phyloP scores from a whole-genome alignment of 2,888 invertebrate genomes.

The Aproaerema taeniolella region DNA sequence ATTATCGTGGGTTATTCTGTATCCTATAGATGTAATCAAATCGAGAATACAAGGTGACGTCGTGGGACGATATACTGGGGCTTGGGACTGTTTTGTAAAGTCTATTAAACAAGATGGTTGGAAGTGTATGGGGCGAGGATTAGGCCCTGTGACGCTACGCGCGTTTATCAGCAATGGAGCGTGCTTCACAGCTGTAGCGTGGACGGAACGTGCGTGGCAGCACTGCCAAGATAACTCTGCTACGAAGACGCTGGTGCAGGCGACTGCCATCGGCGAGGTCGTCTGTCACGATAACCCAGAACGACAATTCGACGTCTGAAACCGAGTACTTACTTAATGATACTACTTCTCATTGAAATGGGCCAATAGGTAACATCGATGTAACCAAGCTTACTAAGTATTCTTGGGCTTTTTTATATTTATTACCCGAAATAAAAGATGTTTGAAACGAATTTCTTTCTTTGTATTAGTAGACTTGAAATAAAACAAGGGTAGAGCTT shows the following conservation, averaged over 20 bases:
- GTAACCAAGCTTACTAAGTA: too few species aligned
- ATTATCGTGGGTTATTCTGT: constrained; percentile 89
- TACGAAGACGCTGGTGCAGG: constrained; percentile 35
- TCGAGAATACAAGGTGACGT: constrained; percentile 89
- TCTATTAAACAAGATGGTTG: constrained; percentile 84
- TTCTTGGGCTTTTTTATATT: too few species aligned
- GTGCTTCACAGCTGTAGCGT: constrained; percentile 91
- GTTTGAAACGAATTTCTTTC: too few species aligned
- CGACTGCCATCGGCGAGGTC: constrained; percentile 45
- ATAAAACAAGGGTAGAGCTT: constrained; percentile 35
- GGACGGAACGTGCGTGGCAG: constrained; percentile 81
- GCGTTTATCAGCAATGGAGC: constrained; percentile 97
- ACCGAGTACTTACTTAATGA: not conserved
- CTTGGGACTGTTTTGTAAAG: constrained; percentile 84
- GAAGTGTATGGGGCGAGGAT: constrained; percentile 83
- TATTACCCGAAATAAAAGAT: too few species aligned
- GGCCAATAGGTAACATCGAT: too few species aligned
- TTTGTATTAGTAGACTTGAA: too few species aligned
- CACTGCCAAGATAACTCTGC: constrained; percentile 37
- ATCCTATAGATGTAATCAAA: constrained; percentile 94
- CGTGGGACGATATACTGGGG: constrained; percentile 79
- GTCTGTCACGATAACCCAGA: constrained; percentile 50
- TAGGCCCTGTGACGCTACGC: constrained; percentile 87
- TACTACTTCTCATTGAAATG: not conserved
- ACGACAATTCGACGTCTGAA: constrained; percentile 43